These are phyloP conservation scores for Cancer borealis DNA, from an alignment of 2,888 invertebrate genomes.

Conservation along the genomic window DNA sequence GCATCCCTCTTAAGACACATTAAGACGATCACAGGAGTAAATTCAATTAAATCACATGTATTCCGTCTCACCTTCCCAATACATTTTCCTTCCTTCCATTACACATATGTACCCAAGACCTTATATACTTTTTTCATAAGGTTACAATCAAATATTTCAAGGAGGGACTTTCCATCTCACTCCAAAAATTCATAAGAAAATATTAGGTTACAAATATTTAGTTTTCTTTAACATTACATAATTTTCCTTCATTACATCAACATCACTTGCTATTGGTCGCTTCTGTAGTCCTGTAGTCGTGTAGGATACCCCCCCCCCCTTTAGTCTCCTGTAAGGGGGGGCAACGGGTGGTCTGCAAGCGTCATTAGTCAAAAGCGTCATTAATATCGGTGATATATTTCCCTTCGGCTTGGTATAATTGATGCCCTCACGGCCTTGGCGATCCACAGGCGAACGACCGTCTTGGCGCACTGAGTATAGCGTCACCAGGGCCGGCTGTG, in stretches of 20 bases:
- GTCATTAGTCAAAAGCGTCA: constrained; percentile 2
- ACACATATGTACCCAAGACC: too few relatives aligned
- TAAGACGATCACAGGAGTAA: background rate
- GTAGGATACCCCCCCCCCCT: too few relatives aligned
- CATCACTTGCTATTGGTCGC: background rate
- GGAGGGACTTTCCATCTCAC: background rate
- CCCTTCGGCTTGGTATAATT: background rate
- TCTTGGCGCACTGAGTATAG: background rate
- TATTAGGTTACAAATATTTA: background rate
- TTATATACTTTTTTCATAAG: too few relatives aligned
- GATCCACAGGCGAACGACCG: background rate
- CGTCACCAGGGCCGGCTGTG: background rate
- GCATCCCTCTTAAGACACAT: background rate
- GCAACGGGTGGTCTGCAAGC: background rate
- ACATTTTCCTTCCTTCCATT: too few relatives aligned
- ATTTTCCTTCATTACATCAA: background rate
- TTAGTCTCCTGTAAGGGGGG: background rate
- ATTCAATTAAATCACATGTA: background rate
- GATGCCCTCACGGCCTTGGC: background rate
- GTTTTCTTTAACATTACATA: background rate
- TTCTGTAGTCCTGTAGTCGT: background rate
- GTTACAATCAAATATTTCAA: background rate
- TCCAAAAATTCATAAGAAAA: background rate
- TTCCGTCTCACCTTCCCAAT: background rate
- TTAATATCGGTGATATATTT: background rate